phyloP scores from a whole-genome alignment of 2,888 invertebrate genomes.

The Meiosimyza decipiens region DNA sequence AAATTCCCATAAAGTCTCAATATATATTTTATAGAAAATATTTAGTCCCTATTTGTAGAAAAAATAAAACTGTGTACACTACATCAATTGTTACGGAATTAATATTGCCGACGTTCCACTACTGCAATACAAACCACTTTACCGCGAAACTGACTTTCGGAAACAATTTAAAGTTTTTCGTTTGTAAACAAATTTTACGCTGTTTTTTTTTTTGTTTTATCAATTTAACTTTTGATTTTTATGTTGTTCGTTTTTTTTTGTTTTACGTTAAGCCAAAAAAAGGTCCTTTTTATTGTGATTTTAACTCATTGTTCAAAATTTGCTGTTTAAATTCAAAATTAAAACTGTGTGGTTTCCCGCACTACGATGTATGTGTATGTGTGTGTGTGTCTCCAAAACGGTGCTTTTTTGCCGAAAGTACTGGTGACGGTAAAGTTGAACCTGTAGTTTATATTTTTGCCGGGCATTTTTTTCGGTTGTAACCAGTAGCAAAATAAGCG shows the following conservation, averaged over 20 bases:
- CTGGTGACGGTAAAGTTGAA: slow-evolving; percentile 20
- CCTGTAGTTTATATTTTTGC: slow-evolving; percentile 7
- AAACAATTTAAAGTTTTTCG: slow-evolving; percentile 35
- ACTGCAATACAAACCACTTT: slow-evolving; percentile 27
- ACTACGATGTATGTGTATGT: slow-evolving; percentile 36
- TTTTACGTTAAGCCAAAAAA: too few relatives aligned
- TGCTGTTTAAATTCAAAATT: slow-evolving; percentile 61
- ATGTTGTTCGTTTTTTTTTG: slow-evolving; percentile 46
- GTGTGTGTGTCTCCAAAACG: slow-evolving; percentile 33
- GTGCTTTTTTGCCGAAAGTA: slow-evolving; percentile 44
- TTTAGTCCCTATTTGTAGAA: too few relatives aligned
- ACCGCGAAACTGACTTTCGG: slow-evolving; percentile 31
- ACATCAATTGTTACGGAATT: too few relatives aligned
- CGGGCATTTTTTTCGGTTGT: slow-evolving; percentile 45
- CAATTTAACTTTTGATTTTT: slow-evolving; percentile 46
- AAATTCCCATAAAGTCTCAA: too few relatives aligned
- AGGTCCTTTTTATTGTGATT: slow-evolving; percentile 47
- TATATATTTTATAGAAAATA: too few relatives aligned
- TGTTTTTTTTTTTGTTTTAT: slow-evolving; percentile 26
- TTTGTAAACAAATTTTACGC: slow-evolving; percentile 31
- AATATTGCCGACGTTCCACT: neutral
- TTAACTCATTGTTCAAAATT: slow-evolving; percentile 36
- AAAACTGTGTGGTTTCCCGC: slow-evolving; percentile 61
- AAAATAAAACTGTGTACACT: too few relatives aligned
- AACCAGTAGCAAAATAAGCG: slow-evolving; percentile 64